Conservation (phyloP, 30 jellyfish, hydroid and myxozoan genomes). For the Phacellophora camtschatica region DNA sequence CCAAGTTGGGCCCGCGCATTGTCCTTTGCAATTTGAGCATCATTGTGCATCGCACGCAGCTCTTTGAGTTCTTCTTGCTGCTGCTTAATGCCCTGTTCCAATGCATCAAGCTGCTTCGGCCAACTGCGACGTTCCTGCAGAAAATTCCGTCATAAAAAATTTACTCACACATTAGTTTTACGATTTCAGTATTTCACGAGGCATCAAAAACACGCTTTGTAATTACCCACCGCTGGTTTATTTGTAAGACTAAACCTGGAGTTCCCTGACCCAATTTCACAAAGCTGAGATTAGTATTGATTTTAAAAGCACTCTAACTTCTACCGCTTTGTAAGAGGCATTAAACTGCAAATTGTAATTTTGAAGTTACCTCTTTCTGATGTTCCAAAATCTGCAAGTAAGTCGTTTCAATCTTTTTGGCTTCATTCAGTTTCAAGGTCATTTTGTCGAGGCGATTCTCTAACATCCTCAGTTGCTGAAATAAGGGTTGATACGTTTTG, state of each 20-base stretch:
- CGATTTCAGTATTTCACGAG: too few relatives aligned
- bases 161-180: too few relatives aligned
- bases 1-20: constrained; percentile 87
- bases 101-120: constrained; percentile 91
- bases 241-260: too few relatives aligned
- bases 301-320: neutral
- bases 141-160: too few relatives aligned
- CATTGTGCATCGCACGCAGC: constrained; percentile 86
- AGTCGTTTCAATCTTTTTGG: constrained; percentile 83
- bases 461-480: constrained; percentile 82
- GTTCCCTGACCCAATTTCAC: too few relatives aligned
- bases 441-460: constrained; percentile 95
- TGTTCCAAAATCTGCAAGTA: constrained; percentile 90
- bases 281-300: too few relatives aligned
- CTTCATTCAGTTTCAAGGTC: constrained; percentile 93
- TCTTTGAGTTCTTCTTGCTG: constrained; percentile 90
- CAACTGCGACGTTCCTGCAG: constrained; percentile 90
- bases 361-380: constrained; percentile 83
- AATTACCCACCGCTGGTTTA: too few relatives aligned
- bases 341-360: neutral
- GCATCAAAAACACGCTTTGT: too few relatives aligned
- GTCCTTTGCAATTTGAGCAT: constrained; percentile 96
- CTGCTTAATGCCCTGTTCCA: constrained; percentile 89
- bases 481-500: too few relatives aligned
- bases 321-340: neutral